Conservation (phyloP, 2,888 invertebrate genomes). For the Bruchidius siliquastri region DNA sequence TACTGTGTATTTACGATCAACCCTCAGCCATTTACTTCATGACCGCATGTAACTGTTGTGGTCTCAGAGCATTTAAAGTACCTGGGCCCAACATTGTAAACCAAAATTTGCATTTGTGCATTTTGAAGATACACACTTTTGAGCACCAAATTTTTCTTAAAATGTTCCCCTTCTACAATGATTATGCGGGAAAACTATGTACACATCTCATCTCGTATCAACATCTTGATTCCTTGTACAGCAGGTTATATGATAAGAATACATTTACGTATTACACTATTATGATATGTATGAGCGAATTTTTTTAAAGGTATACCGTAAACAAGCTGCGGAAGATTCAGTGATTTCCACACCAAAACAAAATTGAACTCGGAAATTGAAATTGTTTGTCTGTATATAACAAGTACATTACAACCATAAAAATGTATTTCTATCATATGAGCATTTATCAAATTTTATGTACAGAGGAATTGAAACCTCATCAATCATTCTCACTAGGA, state of each 20-base stretch:
- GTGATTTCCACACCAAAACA: not conserved
- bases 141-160: slow-evolving; percentile 41
- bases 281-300: slow-evolving; percentile 50
- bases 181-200: slow-evolving; percentile 13
- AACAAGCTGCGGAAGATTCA: not conserved
- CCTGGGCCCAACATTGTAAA: slow-evolving; percentile 8
- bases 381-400: too few relatives aligned
- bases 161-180: slow-evolving; percentile 7
- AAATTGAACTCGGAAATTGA: too few relatives aligned
- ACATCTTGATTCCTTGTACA: slow-evolving; percentile 31
- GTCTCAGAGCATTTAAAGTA: not conserved
- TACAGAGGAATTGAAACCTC: too few relatives aligned
- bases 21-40: too few relatives aligned
- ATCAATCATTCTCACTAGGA: too few relatives aligned
- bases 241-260: slow-evolving; percentile 29
- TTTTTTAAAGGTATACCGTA: slow-evolving; percentile 17
- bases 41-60: too few relatives aligned
- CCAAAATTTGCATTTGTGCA: slow-evolving; percentile 31
- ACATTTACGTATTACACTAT: slow-evolving; percentile 34
- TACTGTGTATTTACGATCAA: too few relatives aligned
- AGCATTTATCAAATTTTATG: too few relatives aligned
- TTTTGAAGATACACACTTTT: slow-evolving; percentile 30
- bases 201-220: slow-evolving; percentile 16
- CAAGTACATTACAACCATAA: too few relatives aligned
- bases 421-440: too few relatives aligned